These are phyloP conservation scores for Atherinomorus stipes DNA, from an alignment of 2,113 vertebrate genomes.

Conservation along the genomic window DNA sequence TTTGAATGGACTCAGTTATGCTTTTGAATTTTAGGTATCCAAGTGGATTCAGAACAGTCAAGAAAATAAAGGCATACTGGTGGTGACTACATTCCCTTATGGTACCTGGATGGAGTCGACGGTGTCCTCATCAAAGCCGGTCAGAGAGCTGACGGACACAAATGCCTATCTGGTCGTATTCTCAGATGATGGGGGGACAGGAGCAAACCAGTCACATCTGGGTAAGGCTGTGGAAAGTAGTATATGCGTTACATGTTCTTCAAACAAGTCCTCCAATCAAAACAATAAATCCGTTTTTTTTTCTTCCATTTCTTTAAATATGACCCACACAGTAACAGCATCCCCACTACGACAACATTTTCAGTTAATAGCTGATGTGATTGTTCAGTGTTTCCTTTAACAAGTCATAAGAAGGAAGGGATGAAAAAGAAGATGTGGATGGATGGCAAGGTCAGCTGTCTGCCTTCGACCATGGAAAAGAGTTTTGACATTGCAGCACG, in stretches of 20 bases:
- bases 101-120: conserved; percentile 65
- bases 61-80: conserved; percentile 81
- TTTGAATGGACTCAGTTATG: not conserved
- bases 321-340: too few relatives aligned
- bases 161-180: conserved; percentile 84
- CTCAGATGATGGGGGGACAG: conserved; percentile 80
- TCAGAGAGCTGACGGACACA: conserved; percentile 48
- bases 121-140: conserved; percentile 44
- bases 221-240: conserved; percentile 51
- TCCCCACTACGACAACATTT: too few relatives aligned
- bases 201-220: conserved; percentile 48
- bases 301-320: too few relatives aligned
- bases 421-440: too few relatives aligned
- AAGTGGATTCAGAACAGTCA: conserved; percentile 82
- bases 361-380: too few relatives aligned
- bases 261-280: not conserved
- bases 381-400: too few relatives aligned
- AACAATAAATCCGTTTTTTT: not conserved
- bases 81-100: conserved; percentile 72
- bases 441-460: too few relatives aligned
- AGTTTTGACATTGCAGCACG: too few relatives aligned
- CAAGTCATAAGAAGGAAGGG: too few relatives aligned
- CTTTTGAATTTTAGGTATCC: conserved; percentile 77
- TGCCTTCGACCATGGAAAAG: too few relatives aligned
- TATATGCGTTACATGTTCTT: not conserved